phyloP scores from a whole-genome alignment of 2,797 vertebrate genomes.

The Takifugu ocellatus region DNA sequence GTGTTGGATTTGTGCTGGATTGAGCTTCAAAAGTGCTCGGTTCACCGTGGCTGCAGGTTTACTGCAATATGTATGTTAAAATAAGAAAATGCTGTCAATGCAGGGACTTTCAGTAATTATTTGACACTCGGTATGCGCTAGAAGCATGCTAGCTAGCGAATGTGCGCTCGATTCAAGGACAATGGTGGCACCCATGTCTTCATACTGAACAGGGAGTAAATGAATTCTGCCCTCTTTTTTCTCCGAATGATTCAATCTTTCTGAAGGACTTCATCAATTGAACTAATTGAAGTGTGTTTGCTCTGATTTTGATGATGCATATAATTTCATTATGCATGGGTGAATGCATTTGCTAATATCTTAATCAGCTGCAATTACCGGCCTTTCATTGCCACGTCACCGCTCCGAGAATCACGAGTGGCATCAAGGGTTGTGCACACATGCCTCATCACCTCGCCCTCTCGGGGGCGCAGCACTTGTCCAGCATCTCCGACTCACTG shows the following conservation, averaged over 20 bases:
- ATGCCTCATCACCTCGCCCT: conserved; percentile 38
- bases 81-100: conserved; percentile 36
- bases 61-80: conserved; percentile 46
- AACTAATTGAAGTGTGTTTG: conserved; percentile 57
- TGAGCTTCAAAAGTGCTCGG: conserved; percentile 66
- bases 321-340: conserved; percentile 65
- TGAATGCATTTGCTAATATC: conserved; percentile 63
- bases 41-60: conserved; percentile 49
- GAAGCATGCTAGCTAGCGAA: no score
- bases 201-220: conserved; percentile 19
- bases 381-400: conserved; percentile 58
- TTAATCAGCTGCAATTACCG: conserved; percentile 70
- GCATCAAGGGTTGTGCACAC: conserved; percentile 46
- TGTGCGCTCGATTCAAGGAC: background rate
- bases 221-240: conserved; percentile 36
- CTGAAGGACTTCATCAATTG: conserved; percentile 50
- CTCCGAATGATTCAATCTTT: conserved; percentile 24
- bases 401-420: conserved; percentile 54
- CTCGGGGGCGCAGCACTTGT: conserved; percentile 36
- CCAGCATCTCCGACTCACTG: conserved; percentile 38
- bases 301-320: conserved; percentile 54
- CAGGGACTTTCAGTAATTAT: conserved; percentile 29
- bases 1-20: conserved; percentile 73
- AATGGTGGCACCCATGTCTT: background rate
- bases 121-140: conserved; percentile 5